These are phyloP conservation scores for Periparus ater DNA, from an alignment of 2,797 vertebrate species.

Conservation along the genomic window DNA sequence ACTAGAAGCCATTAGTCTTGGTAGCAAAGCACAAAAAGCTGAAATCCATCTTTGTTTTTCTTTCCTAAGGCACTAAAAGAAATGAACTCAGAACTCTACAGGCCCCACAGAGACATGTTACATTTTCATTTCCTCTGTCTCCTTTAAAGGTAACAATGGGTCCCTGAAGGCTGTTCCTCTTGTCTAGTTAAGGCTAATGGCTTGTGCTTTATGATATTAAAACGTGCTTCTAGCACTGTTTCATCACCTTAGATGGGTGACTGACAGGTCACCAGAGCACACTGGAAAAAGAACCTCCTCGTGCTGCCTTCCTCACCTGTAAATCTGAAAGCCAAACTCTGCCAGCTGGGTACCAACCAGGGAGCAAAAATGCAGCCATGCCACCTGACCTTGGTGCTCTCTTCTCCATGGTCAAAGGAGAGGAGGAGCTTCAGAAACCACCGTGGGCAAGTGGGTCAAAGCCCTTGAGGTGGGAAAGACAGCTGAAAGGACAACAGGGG, in stretches of 20 bases:
- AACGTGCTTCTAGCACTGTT: constrained; percentile 32
- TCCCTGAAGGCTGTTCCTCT: constrained; percentile 46
- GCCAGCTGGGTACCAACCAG: not conserved
- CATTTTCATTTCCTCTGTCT: constrained; percentile 21
- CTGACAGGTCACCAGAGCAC: constrained; percentile 2
- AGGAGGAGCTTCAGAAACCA: not conserved
- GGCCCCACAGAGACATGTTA: not conserved
- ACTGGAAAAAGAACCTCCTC: not conserved
- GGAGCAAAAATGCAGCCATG: not conserved
- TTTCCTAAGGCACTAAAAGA: constrained; percentile 30
- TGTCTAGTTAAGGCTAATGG: constrained; percentile 61
- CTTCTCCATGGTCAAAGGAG: not conserved
- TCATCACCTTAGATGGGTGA: constrained; percentile 33
- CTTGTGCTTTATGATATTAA: constrained; percentile 57
- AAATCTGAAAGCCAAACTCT: not conserved
- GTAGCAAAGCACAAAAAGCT: constrained; percentile 2
- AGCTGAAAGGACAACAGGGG: not conserved
- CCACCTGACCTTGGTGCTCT: not conserved
- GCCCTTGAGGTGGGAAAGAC: not conserved
- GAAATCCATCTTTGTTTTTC: constrained; percentile 37
- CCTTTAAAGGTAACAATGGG: constrained; percentile 45
- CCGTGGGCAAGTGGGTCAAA: not conserved
- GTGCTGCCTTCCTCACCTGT: not conserved
- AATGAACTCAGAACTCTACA: not conserved
- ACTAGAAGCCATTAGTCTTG: constrained; percentile 23